phyloP scores from a whole-genome alignment of 2,797 vertebrate species.

The Labroides dimidiatus region DNA sequence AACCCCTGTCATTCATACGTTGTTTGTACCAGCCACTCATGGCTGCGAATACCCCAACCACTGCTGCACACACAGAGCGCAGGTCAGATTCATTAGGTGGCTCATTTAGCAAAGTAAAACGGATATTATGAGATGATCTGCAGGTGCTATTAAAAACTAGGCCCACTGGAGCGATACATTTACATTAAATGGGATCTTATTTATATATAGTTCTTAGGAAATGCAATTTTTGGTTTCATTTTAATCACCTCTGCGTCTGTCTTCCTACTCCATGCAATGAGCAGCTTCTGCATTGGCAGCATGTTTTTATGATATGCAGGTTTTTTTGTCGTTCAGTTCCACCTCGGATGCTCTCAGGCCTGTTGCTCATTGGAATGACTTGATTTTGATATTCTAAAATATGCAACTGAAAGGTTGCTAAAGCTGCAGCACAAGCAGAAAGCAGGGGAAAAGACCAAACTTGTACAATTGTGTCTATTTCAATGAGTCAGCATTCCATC shows the following conservation, averaged over 20 bases:
- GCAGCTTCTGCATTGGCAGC: background rate
- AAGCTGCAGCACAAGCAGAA: conserved; percentile 1
- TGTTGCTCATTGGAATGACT: conserved; percentile 19
- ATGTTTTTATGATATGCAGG: background rate
- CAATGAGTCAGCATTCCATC: conserved; percentile 67
- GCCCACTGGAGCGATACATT: conserved; percentile 44
- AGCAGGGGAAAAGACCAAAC: conserved; percentile 18
- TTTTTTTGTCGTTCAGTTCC: background rate
- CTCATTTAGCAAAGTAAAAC: conserved; percentile 62
- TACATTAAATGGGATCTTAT: conserved; percentile 26
- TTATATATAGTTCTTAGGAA: background rate
- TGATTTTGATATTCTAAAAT: background rate
- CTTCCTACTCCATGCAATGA: background rate
- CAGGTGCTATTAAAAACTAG: conserved; percentile 46
- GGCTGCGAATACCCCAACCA: conserved; percentile 63
- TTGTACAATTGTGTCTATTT: background rate
- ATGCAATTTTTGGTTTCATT: background rate
- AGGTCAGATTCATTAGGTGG: conserved; percentile 69
- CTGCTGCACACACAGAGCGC: conserved; percentile 47
- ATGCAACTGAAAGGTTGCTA: background rate
- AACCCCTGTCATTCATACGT: conserved; percentile 79
- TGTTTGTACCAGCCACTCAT: conserved; percentile 61
- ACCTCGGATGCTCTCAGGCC: conserved; percentile 5
- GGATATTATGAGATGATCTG: conserved; percentile 48
- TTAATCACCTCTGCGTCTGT: background rate